Conservation (phyloP, 2,797 vertebrate genomes). For the Lutjanus argentimaculatus region DNA sequence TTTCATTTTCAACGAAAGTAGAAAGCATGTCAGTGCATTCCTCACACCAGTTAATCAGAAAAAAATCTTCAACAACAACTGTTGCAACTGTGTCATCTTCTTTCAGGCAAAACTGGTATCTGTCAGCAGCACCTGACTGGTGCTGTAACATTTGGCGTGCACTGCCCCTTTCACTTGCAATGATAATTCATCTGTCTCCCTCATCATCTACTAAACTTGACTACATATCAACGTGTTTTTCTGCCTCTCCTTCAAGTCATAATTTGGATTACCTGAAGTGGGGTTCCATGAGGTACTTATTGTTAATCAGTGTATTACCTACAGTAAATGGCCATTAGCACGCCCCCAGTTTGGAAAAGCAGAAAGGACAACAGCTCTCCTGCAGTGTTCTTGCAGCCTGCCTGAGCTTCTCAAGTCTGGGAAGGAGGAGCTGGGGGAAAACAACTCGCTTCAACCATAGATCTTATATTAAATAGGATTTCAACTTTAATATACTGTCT, state of each 20-base stretch:
- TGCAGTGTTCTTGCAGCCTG: too few species aligned
- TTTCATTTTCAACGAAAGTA: constrained; percentile 25
- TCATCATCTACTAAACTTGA: constrained; percentile 22
- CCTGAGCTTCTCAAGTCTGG: too few species aligned
- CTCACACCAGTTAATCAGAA: constrained; percentile 31
- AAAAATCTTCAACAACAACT: constrained; percentile 36
- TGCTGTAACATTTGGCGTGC: constrained; percentile 46
- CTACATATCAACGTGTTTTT: constrained; percentile 3
- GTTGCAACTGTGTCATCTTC: constrained; percentile 43
- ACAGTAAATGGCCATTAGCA: too few species aligned
- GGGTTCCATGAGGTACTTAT: too few species aligned
- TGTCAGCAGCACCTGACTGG: constrained; percentile 51
- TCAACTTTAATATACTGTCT: too few species aligned
- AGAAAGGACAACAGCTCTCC: too few species aligned
- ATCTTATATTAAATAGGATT: too few species aligned
- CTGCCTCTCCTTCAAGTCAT: background rate
- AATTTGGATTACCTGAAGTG: too few species aligned
- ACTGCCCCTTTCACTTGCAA: constrained; percentile 38
- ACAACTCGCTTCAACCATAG: too few species aligned
- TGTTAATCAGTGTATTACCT: too few species aligned
- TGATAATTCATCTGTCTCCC: constrained; percentile 16
- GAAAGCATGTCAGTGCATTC: constrained; percentile 40
- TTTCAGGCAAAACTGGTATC: constrained; percentile 42
- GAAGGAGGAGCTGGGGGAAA: too few species aligned
- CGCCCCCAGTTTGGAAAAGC: too few species aligned